Conservation (phyloP, 2,888 invertebrate species). For the Dendrolimus pini region DNA sequence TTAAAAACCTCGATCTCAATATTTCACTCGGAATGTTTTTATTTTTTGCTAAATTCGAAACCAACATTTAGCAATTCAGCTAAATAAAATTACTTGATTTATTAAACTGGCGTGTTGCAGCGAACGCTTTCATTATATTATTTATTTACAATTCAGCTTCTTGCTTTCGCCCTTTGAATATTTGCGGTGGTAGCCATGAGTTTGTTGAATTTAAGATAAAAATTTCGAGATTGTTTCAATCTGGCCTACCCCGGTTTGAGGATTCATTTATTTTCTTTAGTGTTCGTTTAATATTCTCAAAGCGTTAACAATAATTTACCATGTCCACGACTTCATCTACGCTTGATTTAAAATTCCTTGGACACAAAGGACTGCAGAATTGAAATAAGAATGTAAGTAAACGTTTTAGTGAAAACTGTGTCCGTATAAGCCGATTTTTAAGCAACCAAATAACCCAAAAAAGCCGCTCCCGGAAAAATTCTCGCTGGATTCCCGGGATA, state of each 20-base stretch:
- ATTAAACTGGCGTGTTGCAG: conserved; percentile 6
- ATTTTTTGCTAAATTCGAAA: not conserved
- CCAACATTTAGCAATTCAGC: conserved; percentile 2
- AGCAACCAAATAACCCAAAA: too few relatives aligned
- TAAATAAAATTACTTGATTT: conserved; percentile 8
- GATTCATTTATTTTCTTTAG: too few relatives aligned
- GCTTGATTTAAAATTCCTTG: too few relatives aligned
- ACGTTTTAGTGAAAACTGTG: too few relatives aligned
- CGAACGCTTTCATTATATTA: conserved; percentile 39
- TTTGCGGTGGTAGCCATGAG: conserved; percentile 18
- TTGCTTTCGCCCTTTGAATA: conserved; percentile 33
- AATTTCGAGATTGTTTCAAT: not conserved
- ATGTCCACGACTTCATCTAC: too few relatives aligned
- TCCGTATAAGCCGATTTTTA: too few relatives aligned
- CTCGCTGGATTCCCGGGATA: too few relatives aligned
- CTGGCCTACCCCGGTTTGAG: not conserved
- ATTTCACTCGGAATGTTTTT: not conserved
- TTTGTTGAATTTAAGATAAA: not conserved
- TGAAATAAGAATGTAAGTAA: too few relatives aligned
- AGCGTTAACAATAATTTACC: too few relatives aligned
- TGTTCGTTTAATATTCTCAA: too few relatives aligned
- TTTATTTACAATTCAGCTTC: conserved; percentile 48
- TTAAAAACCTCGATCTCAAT: not conserved
- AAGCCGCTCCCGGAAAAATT: too few relatives aligned
- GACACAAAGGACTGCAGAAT: too few relatives aligned